Evolutionary conservation across 2,888 invertebrate species (phyloP), one percentile per base, ranked within the genome.

Genomic region (Drosophila merina): DNA sequence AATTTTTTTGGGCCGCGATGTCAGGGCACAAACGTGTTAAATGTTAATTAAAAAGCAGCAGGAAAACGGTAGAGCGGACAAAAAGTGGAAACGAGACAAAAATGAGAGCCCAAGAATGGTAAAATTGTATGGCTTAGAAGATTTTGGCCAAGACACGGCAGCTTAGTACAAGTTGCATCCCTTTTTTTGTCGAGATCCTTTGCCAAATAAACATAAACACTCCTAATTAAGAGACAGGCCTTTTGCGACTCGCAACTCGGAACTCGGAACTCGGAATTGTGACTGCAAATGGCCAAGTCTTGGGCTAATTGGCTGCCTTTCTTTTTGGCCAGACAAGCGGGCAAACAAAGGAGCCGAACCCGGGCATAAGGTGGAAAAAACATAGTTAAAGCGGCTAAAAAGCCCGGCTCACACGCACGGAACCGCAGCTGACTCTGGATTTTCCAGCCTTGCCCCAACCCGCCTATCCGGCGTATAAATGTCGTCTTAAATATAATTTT

Each of bases 401-500:
- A 62, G 63, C 70, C 40, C 59, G 47, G 30, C 42, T 54, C 67
- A 51, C 60, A 68, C 45, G 55, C 56, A 64, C 25, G 42, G 54
- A 58, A 74, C 70, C 70, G 49, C 74, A 56, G 48, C 66, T 59
- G 63, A 42, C 42, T 57, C 28, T 4, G 28, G 28, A 28, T 28
- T 28, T 28, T 66, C 57, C 60, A 64, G 42, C 36, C 25, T 10
- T 10, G 2, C 42, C 45, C 49, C 69, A 66, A 73, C 64, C 57
- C 75, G 57, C 30, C 31, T 9, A 9, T 10, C 36, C 82, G 62
- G 75, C 40, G 78, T 80, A 78, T 76, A 86, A 88, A 85, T 85
- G 84, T 86, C 84, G 80, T 83, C 88, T 85, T 88, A 88, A 84
- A 85, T 85, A 88, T 88, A 83, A 83, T 83, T 87, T 87, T 87